These are phyloP conservation scores for Eilema depressum DNA, from an alignment of 2,888 invertebrate genomes.

Conservation along the genomic window DNA sequence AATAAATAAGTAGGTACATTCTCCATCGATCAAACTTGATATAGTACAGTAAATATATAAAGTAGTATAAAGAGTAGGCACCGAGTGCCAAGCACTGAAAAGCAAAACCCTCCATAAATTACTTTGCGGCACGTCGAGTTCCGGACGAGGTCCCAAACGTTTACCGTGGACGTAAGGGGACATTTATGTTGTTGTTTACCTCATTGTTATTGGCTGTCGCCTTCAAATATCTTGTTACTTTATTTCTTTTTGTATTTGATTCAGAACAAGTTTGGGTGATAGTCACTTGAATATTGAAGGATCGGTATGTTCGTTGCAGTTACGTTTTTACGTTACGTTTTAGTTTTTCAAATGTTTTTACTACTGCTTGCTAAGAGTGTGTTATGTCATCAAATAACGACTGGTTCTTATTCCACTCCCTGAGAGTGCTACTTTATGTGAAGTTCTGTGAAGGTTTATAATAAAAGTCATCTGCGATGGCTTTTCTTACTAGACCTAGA, in stretches of 20 bases:
- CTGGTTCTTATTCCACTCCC: neutral
- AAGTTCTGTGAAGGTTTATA: neutral
- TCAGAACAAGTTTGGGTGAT: slow-evolving; percentile 12
- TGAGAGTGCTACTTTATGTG: neutral
- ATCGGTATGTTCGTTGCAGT: neutral
- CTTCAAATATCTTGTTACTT: slow-evolving; percentile 14
- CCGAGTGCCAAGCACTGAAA: neutral
- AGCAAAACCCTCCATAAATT: slow-evolving; percentile 25
- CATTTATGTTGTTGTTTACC: slow-evolving; percentile 41
- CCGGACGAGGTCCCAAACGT: slow-evolving; percentile 10
- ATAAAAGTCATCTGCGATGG: too few relatives aligned
- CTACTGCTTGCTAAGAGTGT: neutral
- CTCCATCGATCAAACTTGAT: neutral
- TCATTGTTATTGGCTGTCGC: slow-evolving; percentile 29
- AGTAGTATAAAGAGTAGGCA: neutral
- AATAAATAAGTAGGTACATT: neutral
- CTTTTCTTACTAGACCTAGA: too few relatives aligned
- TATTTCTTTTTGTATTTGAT: slow-evolving; percentile 21
- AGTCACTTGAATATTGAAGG: neutral
- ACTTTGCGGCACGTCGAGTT: slow-evolving; percentile 15
- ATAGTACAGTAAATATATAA: neutral
- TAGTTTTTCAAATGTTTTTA: neutral
- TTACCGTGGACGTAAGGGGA: slow-evolving; percentile 17
- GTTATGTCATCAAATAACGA: neutral
- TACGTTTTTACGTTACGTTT: neutral